Evolutionary conservation across 2,113 vertebrate genomes (phyloP).

Genomic region (Antechinus stuartii): DNA sequence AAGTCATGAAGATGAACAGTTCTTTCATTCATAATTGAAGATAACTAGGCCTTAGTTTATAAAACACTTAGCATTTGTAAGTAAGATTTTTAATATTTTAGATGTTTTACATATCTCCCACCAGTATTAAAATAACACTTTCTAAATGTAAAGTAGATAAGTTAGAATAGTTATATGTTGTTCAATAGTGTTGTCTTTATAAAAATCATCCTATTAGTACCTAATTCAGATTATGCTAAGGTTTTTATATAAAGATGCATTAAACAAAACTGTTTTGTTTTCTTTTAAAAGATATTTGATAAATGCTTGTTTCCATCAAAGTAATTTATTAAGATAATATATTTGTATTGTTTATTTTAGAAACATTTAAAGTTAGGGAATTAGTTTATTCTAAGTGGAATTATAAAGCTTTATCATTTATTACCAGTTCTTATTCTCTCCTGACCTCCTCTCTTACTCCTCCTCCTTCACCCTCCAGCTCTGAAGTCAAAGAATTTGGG

Average conservation of each 20-base stretch:
- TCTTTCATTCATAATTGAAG: background rate
- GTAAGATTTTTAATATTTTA: background rate
- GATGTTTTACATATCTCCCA: background rate
- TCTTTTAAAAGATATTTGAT: background rate
- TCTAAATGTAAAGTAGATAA: background rate
- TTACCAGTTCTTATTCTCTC: background rate
- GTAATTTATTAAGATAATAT: background rate
- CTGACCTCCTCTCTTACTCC: background rate
- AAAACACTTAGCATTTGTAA: background rate
- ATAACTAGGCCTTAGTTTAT: background rate
- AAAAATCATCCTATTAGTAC: background rate
- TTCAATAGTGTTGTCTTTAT: background rate
- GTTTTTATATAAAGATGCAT: background rate
- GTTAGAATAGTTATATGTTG: background rate
- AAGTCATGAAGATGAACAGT: background rate
- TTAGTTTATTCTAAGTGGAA: background rate
- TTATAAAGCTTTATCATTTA: background rate
- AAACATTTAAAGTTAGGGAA: background rate
- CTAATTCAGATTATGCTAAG: background rate
- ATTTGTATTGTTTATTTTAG: background rate
- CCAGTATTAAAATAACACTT: background rate
- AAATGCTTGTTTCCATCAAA: background rate
- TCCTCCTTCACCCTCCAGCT: background rate
- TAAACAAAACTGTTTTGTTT: background rate
- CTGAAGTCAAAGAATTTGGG: background rate